Evolutionary conservation across 2,797 vertebrate genomes (phyloP), one percentile per base, ranked within the genome.

Genomic region (Pseudocheirus occidentalis): DNA sequence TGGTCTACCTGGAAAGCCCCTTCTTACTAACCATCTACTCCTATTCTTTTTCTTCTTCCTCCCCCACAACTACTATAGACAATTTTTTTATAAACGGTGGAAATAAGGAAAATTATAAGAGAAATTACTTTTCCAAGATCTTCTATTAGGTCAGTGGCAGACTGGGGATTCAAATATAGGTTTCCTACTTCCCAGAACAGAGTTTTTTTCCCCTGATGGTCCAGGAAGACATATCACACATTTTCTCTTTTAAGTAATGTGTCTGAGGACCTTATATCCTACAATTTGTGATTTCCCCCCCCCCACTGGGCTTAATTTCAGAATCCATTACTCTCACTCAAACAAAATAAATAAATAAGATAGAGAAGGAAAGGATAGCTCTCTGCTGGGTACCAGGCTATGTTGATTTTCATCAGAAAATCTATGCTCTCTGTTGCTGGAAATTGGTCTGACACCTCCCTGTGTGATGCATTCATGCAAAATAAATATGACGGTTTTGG

Each of bases 381-480:
- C 73, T 87, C 73, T 46, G 73, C 40, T 87, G 73, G 73, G 73
- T 5, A 50, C 5, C 34, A 1, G 55, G 9, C 54, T 91, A 4
- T 54, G 28, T 29, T 73, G 73, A 73, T 46, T 95, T 97, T 59
- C 92, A 62, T 94, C 90, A 95, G 55, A 96, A 95, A 96, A 89
- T 66, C 6, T 91, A 2, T 93, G 62, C 59, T 40, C 53, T 28
- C 10, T 52, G 21, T n/a, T 93, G 0, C 81, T 94, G 54, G 81
- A 96, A 96, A 92, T 91, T 81, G 12, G 10, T 55, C 54, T 53
- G n/a, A n/a, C 62, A 87, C 53, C 54, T 81, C 53, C 52, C 27
- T 93, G 29, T 93, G 52, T 31, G 6, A 28, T 62, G 55, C 94
- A 95, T 13, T 96, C 95, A 52, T 95, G 90, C 55, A 73, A 31